These are phyloP conservation scores for Mellivora capensis DNA, from an alignment of 2,113 vertebrate species.

Conservation along the genomic window DNA sequence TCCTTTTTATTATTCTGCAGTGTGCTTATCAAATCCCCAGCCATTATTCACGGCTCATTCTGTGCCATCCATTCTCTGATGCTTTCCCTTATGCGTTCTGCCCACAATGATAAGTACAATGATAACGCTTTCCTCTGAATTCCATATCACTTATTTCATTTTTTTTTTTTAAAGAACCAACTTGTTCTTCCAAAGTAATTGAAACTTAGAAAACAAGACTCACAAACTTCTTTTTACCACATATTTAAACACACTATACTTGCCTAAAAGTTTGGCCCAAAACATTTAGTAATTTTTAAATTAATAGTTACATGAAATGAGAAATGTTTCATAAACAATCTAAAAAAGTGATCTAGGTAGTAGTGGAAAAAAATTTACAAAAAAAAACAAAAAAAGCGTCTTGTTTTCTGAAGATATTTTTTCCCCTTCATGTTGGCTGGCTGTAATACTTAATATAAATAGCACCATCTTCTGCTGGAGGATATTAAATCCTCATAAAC, in stretches of 20 bases:
- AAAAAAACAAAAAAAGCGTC: neutral
- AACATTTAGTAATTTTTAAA: neutral
- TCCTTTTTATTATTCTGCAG: neutral
- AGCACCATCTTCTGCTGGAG: neutral
- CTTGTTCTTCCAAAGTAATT: conserved; percentile 30
- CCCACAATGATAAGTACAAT: neutral
- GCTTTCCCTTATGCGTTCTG: neutral
- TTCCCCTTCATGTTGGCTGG: neutral
- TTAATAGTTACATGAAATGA: neutral
- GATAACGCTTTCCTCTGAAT: conserved; percentile 18
- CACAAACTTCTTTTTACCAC: neutral
- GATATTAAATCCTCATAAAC: neutral
- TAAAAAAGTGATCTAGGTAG: neutral
- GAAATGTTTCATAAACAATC: neutral
- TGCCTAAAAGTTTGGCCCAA: neutral
- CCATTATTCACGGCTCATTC: conserved; percentile 2
- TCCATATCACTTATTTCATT: conserved; percentile 20
- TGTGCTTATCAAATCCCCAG: neutral
- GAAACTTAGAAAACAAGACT: conserved; percentile 40
- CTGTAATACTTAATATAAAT: neutral
- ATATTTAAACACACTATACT: neutral
- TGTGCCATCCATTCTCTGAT: neutral
- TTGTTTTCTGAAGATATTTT: neutral
- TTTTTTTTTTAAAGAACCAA: neutral
- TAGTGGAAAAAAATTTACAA: neutral